Conservation (phyloP, 2,113 vertebrate species). For the Falcunculus frontatus region DNA sequence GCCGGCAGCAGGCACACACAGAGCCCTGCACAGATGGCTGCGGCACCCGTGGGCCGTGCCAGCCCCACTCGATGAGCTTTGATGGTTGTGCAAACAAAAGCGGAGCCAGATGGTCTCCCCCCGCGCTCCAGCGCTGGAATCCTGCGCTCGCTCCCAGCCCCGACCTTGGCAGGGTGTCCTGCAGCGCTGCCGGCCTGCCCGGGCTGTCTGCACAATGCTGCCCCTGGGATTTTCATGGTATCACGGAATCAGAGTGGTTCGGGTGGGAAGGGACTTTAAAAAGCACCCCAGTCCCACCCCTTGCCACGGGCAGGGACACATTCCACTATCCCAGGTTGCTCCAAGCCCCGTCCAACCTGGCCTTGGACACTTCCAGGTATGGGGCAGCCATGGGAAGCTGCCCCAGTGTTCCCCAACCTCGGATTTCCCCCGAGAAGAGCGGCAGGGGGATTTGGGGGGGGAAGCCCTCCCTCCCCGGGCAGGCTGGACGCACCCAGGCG, state of each 20-base stretch:
- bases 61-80: neutral
- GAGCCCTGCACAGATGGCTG: neutral
- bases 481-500: neutral
- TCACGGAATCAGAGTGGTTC: neutral
- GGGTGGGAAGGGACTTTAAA: neutral
- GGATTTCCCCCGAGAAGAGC: neutral
- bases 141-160: neutral
- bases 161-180: neutral
- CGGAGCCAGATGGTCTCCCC: neutral
- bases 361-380: neutral
- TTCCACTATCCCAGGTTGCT: neutral
- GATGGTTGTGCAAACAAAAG: neutral
- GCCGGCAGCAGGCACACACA: neutral
- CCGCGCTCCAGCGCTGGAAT: neutral
- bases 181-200: neutral
- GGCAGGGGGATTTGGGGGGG: fast-evolving
- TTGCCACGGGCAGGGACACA: neutral
- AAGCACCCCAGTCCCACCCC: neutral
- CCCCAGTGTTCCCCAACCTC: neutral
- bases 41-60: neutral
- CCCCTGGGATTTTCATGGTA: neutral
- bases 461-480: neutral
- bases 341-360: neutral
- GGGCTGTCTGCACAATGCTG: neutral
- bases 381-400: neutral